Conservation (phyloP, 2,888 invertebrate genomes). For the Chaetogeoica ovagalla region DNA sequence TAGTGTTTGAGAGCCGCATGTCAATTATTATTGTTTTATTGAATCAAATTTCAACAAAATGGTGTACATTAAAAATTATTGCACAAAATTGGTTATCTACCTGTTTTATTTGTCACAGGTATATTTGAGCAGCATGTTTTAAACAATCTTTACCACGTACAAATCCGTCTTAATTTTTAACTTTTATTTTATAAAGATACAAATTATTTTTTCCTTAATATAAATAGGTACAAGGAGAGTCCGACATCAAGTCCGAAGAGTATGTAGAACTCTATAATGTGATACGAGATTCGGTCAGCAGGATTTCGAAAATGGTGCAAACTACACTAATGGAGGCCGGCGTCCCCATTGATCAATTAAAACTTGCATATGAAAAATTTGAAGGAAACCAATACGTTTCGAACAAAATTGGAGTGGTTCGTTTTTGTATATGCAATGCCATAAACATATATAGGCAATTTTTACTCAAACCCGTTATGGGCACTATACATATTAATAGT, state of each 20-base stretch:
- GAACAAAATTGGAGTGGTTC: too few relatives aligned
- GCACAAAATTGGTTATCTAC: constrained; percentile 26
- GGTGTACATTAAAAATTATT: constrained; percentile 6
- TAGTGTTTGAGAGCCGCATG: constrained; percentile 18
- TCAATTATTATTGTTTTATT: constrained; percentile 9
- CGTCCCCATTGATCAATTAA: background rate
- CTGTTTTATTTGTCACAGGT: constrained; percentile 36
- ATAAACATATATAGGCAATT: too few relatives aligned
- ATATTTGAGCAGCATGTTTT: background rate
- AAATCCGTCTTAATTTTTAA: too few relatives aligned
- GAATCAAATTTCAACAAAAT: background rate
- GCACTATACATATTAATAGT: too few relatives aligned
- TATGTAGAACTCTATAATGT: constrained; percentile 22
- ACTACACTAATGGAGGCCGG: constrained; percentile 2
- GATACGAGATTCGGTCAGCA: background rate
- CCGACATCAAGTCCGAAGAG: constrained; percentile 11
- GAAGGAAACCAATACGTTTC: too few relatives aligned
- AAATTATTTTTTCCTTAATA: background rate
- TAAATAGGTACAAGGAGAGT: constrained; percentile 12
- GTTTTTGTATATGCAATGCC: too few relatives aligned
- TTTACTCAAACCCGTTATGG: too few relatives aligned
- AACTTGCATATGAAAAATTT: too few relatives aligned
- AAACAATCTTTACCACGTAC: too few relatives aligned
- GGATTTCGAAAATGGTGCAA: constrained; percentile 1
- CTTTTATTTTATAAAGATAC: background rate